A percentile compares a stretch with the other conserved stretches of the same genome.
Evolutionary conservation across 2,888 invertebrate species (phyloP).

Genomic region (Lasioglossum leucozonium): DNA sequence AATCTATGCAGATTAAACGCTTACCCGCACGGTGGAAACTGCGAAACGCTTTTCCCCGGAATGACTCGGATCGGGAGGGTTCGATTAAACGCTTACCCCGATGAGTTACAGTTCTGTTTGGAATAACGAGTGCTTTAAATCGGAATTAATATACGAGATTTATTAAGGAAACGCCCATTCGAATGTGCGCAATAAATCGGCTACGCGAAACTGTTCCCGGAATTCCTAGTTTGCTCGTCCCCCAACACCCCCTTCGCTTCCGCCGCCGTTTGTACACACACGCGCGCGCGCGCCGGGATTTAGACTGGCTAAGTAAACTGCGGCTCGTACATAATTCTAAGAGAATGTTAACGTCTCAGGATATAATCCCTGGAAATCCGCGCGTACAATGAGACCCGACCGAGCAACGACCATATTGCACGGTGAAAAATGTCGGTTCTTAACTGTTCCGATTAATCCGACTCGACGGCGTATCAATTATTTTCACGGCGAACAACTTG

Average conservation of each 20-base stretch:
- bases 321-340: constrained; percentile 72
- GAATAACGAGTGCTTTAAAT: constrained; percentile 64
- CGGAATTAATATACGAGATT: constrained; percentile 61
- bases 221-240: constrained; percentile 41
- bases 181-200: constrained; percentile 53
- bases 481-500: background rate
- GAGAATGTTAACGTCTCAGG: constrained; percentile 68
- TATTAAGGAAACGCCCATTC: constrained; percentile 54
- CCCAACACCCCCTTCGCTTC: background rate
- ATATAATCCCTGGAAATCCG: constrained; percentile 56
- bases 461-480: background rate
- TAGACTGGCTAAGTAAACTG: constrained; percentile 72
- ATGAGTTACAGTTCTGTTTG: constrained; percentile 48
- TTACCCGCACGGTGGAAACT: constrained; percentile 39
- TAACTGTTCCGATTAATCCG: background rate
- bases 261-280: constrained; percentile 6
- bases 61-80: constrained; percentile 40
- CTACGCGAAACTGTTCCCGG: constrained; percentile 16
- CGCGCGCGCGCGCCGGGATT: constrained; percentile 63
- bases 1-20: constrained; percentile 63
- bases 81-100: constrained; percentile 50
- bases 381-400: background rate
- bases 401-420: background rate
- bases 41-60: constrained; percentile 52
- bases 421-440: constrained; percentile 2